Conservation (phyloP, 2,113 vertebrate species). For the Pipa parva region DNA sequence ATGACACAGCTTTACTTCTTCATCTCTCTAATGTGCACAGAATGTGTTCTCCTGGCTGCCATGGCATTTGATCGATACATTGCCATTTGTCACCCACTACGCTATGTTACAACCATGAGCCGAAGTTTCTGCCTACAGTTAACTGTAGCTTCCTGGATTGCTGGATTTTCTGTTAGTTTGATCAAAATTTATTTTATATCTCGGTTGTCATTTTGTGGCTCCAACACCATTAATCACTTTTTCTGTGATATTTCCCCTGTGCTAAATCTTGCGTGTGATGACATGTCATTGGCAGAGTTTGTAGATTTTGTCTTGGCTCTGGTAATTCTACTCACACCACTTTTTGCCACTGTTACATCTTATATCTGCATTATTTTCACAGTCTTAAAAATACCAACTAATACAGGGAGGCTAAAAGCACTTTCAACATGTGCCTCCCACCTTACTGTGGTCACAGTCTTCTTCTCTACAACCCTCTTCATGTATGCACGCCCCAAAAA, state of each 20-base stretch:
- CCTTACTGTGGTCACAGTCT: slow-evolving; percentile 46
- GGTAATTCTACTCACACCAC: slow-evolving; percentile 50
- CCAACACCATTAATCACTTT: slow-evolving; percentile 51
- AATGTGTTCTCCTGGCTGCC: slow-evolving; percentile 43
- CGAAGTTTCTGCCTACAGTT: slow-evolving; percentile 44
- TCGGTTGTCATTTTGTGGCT: slow-evolving; percentile 48
- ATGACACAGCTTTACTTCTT: slow-evolving; percentile 50
- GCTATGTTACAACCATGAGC: slow-evolving; percentile 46
- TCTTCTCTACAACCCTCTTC: slow-evolving; percentile 51
- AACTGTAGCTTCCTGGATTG: slow-evolving; percentile 47
- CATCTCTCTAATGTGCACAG: slow-evolving; percentile 47
- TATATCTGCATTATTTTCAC: slow-evolving; percentile 45
- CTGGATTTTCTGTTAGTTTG: slow-evolving; percentile 45
- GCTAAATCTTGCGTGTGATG: slow-evolving; percentile 47
- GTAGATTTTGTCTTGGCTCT: slow-evolving; percentile 51
- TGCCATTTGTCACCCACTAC: slow-evolving; percentile 48
- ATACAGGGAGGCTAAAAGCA: slow-evolving; percentile 44
- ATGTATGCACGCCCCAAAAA: slow-evolving; percentile 48
- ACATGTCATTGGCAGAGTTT: slow-evolving; percentile 47
- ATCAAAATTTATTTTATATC: slow-evolving; percentile 53
- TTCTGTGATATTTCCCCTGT: slow-evolving; percentile 53
- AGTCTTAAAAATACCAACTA: slow-evolving; percentile 28
- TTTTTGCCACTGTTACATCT: slow-evolving; percentile 42
- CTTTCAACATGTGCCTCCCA: slow-evolving; percentile 52
- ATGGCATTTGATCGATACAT: slow-evolving; percentile 52